Base-by-base conservation (phyloP, 2,113 vertebrate genomes). In the Dromaius novaehollandiae region DNA sequence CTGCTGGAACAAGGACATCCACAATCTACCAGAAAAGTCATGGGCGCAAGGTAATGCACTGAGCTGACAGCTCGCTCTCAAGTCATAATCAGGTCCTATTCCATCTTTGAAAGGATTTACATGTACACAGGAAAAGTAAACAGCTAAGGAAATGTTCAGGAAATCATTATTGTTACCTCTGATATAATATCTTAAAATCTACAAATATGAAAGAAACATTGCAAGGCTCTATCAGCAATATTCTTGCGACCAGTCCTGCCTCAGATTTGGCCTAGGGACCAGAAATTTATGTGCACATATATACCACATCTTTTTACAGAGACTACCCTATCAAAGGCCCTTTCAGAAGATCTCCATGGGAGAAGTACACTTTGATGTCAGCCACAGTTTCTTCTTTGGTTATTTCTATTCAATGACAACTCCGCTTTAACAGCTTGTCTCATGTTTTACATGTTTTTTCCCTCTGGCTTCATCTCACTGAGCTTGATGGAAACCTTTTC, bases 1-100 rank as follows among this genome's bases (percentile, higher is more conserved):
- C 36, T 58, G 19, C 61, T 63, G 3, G 36, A 73, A 18, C 6
- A 15, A 46, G 19, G 50, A 25, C 24, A 60, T 25, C 5, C n/a
- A 80, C 79, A 69, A 69, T 77, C 65, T 65, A 6, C 42, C 69
- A 50, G 65, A 92, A 86, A 65, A 6, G 3, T 1, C 5, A 42
- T 7, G 40, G 28, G 16, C 1, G 1, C 5, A 19, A 40, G 3
- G 0, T 50, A n/a, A 32, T 3, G 2, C 69, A 36, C 26, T 44
- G 50, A 38, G n/a, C 50, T n/a, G 46, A 13, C 34, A 69, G 18
- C 30, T 34, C n/a, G 26, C 32, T 64, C 40, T 58, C 22, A 48
- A 83, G 46, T 21, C 71, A 64, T 5, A 5, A 53, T 13, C 25
- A 28, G 20, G 64, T 69, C 16, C 92, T 9, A 34, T 51, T 38